phyloP scores from a whole-genome alignment of 1,140 invertebrate species.

The Patella vulgata region DNA sequence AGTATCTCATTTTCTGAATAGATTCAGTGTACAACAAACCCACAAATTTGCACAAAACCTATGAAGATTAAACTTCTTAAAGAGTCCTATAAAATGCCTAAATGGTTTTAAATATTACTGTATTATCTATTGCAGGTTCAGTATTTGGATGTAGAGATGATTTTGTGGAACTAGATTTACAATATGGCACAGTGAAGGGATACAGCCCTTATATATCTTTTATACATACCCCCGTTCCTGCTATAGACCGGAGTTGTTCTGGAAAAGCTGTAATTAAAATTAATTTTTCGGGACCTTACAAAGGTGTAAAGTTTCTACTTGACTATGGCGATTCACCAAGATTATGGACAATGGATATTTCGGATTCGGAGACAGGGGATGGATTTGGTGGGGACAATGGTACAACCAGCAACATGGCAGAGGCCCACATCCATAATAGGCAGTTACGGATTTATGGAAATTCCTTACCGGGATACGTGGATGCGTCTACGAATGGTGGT shows the following conservation, averaged over 20 bases:
- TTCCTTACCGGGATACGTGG: constrained; percentile 54
- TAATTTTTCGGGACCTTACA: constrained; percentile 56
- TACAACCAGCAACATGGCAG: constrained; percentile 58
- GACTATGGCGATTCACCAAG: constrained; percentile 58
- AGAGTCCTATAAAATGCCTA: no score
- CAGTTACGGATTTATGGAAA: constrained; percentile 63
- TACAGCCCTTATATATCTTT: constrained; percentile 62
- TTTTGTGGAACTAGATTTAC: constrained; percentile 54
- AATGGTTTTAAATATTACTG: no score
- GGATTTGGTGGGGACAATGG: constrained; percentile 59
- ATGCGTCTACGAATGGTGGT: constrained; percentile 58
- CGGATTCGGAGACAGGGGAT: constrained; percentile 57
- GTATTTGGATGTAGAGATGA: no score
- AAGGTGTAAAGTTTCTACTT: constrained; percentile 48
- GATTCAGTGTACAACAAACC: no score
- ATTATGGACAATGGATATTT: constrained; percentile 62
- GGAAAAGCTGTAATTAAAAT: constrained; percentile 60
- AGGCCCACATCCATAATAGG: constrained; percentile 58
- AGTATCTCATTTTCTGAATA: no score
- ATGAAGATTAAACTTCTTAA: no score
- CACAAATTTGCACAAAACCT: no score
- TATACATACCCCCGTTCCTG: constrained; percentile 41
- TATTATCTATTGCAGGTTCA: no score
- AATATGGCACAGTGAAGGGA: constrained; percentile 53
- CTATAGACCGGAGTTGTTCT: constrained; percentile 34